phyloP scores from a whole-genome alignment of 2,797 vertebrate genomes.

The Petrocephalus schoutedeni region DNA sequence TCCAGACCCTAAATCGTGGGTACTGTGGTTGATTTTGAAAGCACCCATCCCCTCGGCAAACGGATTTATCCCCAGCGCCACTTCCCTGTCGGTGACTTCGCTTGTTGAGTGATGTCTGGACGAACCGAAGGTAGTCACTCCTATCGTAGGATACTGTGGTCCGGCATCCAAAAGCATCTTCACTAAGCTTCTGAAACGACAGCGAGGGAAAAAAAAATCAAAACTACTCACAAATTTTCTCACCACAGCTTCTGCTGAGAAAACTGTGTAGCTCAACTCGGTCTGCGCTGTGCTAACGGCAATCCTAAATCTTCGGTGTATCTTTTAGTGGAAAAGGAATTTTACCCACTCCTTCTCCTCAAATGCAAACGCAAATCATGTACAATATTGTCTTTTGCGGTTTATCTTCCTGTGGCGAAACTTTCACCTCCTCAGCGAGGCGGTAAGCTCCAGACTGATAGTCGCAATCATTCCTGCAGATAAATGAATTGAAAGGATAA shows the following conservation, averaged over 20 bases:
- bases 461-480: conserved; percentile 99
- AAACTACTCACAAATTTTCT: conserved; percentile 27
- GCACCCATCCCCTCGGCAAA: conserved; percentile 98
- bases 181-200: conserved; percentile 74
- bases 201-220: conserved; percentile 55
- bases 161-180: conserved; percentile 99
- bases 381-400: conserved; percentile 98
- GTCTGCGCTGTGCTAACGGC: conserved; percentile 58
- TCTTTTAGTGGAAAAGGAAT: conserved; percentile 61
- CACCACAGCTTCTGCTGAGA: conserved; percentile 33
- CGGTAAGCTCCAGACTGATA: conserved; percentile 99
- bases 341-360: conserved; percentile 60
- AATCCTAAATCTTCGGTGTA: conserved; percentile 62
- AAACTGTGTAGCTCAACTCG: conserved; percentile 56
- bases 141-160: conserved; percentile 96
- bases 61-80: conserved; percentile 96
- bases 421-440: conserved; percentile 99
- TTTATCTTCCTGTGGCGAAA: conserved; percentile 99
- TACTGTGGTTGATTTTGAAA: conserved; percentile 97
- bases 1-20: conserved; percentile 87
- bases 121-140: conserved; percentile 97
- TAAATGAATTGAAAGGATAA: conserved; percentile 99
- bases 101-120: conserved; percentile 95
- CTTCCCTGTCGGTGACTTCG: conserved; percentile 94
- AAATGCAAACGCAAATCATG: conserved; percentile 78